A percentile compares a stretch with the other conserved stretches of the same genome.
These are phyloP conservation scores for Stichopus horrens DNA, from an alignment of 53 echinoderm and acorn worm species.

Conservation along the genomic window DNA sequence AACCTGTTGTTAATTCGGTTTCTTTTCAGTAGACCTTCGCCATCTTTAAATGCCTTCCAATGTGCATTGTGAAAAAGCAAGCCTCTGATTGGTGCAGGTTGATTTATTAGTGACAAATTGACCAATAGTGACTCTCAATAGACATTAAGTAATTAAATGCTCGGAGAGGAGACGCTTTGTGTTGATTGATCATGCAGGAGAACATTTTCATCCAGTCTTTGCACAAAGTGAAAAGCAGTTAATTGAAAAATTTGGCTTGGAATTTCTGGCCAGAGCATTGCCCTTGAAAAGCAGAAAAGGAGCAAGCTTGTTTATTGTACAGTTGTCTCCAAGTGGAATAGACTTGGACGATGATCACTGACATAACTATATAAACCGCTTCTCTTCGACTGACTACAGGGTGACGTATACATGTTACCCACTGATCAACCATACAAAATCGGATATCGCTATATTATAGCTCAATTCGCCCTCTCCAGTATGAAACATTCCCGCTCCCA, in stretches of 20 bases:
- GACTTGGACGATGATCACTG: no score
- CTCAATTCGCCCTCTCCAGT: no score
- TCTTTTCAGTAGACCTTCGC: conserved; percentile 33
- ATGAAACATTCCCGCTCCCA: no score
- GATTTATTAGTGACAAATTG: conserved; percentile 53
- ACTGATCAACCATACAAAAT: no score
- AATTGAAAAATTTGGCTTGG: neutral
- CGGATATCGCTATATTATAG: no score
- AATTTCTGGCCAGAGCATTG: neutral
- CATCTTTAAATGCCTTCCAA: conserved; percentile 47
- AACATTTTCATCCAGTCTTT: conserved; percentile 11
- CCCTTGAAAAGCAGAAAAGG: neutral
- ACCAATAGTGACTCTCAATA: conserved; percentile 49
- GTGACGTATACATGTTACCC: no score
- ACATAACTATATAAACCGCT: no score
- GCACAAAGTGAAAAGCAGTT: neutral
- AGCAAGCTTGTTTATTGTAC: no score
- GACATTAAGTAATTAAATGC: conserved; percentile 49
- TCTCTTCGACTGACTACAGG: no score
- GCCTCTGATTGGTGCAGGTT: conserved; percentile 48
- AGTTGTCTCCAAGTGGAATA: no score
- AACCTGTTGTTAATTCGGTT: conserved; percentile 3
- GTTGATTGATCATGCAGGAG: conserved; percentile 41
- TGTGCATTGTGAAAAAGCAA: neutral
- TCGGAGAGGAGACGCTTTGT: conserved; percentile 33